phyloP scores from a whole-genome alignment of 2,113 vertebrate species.

The Sceloporus tristichus region DNA sequence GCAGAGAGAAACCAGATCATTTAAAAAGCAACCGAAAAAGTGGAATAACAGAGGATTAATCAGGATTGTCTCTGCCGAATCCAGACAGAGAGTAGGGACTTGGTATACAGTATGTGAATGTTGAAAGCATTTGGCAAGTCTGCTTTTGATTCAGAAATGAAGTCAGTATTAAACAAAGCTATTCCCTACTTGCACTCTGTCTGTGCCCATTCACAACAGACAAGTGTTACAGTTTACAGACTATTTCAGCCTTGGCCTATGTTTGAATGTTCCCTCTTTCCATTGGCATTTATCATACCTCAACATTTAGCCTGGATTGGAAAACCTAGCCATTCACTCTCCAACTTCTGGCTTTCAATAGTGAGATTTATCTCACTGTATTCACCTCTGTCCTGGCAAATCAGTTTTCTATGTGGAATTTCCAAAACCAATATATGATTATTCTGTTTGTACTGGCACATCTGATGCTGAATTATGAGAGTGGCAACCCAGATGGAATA shows the following conservation, averaged over 20 bases:
- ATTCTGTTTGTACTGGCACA: conserved; percentile 66
- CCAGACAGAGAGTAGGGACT: no score
- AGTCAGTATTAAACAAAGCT: conserved; percentile 22
- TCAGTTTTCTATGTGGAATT: conserved; percentile 51
- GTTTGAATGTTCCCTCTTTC: conserved; percentile 8
- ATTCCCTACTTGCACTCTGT: conserved; percentile 11
- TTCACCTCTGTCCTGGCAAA: conserved; percentile 53
- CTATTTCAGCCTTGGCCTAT: neutral
- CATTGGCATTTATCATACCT: conserved; percentile 22
- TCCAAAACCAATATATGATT: conserved; percentile 59
- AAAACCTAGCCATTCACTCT: conserved; percentile 31
- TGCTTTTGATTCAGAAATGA: conserved; percentile 11
- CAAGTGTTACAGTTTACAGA: conserved; percentile 35
- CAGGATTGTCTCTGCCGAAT: no score
- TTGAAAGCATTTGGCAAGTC: neutral
- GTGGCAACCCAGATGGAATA: conserved; percentile 26
- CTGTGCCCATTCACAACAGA: conserved; percentile 39
- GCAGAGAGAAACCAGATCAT: no score
- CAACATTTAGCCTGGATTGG: conserved; percentile 15
- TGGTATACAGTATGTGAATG: neutral
- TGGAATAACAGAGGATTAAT: no score
- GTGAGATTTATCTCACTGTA: conserved; percentile 36
- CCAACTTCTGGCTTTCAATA: conserved; percentile 38
- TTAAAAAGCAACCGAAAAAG: no score
- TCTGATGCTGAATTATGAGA: conserved; percentile 40